Evolutionary conservation across 2,113 vertebrate genomes (phyloP).

Genomic region (Elgaria multicarinata): DNA sequence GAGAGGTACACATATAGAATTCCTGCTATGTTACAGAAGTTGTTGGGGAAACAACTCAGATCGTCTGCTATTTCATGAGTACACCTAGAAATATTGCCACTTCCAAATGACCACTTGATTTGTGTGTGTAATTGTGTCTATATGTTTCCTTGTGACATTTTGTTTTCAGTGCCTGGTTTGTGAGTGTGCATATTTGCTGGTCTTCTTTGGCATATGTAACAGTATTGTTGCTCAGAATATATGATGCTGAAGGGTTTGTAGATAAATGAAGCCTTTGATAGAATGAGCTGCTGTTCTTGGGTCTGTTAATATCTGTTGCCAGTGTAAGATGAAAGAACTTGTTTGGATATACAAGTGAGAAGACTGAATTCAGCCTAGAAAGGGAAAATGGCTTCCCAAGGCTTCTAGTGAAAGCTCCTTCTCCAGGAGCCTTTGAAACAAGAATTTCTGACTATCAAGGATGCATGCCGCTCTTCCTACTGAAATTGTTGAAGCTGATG

Average conservation of each 20-base stretch:
- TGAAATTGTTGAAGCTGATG: not conserved
- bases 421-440: not conserved
- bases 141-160: not conserved
- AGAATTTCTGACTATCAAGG: not conserved
- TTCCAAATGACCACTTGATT: not conserved
- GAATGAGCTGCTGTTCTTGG: not conserved
- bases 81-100: not conserved
- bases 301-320: not conserved
- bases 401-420: not conserved
- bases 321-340: not conserved
- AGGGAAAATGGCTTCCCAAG: not conserved
- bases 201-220: not conserved
- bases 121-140: not conserved
- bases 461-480: not conserved
- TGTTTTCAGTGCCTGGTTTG: no score
- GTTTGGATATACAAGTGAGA: not conserved
- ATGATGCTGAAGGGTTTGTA: not conserved
- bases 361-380: not conserved
- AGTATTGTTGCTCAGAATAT: not conserved
- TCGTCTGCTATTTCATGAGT: not conserved
- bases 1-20: not conserved
- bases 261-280: not conserved
- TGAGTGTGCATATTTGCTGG: not conserved
- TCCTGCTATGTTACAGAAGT: not conserved
- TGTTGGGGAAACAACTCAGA: not conserved